phyloP scores from a whole-genome alignment of 1,140 invertebrate genomes.

The Caenorhabditis tropicalis region DNA sequence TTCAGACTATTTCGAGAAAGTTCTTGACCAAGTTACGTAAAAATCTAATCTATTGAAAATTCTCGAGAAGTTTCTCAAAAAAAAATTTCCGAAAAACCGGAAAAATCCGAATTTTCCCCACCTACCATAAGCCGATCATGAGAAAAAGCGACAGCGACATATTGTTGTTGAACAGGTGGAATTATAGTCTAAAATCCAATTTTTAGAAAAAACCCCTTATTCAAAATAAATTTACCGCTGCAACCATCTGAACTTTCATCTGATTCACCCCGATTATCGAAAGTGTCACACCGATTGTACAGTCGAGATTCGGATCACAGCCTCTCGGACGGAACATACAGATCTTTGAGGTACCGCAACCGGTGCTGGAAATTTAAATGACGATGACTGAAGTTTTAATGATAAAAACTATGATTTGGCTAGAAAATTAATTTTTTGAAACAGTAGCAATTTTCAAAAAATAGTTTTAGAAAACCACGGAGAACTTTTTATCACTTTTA shows the following conservation, averaged over 20 bases:
- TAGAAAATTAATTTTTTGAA: too few species aligned
- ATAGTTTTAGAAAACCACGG: too few species aligned
- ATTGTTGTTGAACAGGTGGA: constrained; percentile 61
- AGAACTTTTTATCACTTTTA: too few species aligned
- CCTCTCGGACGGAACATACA: constrained; percentile 65
- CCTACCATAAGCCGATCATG: constrained; percentile 60
- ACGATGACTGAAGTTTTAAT: too few species aligned
- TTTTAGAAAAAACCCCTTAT: neutral
- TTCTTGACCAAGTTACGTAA: too few species aligned
- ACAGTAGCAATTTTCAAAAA: too few species aligned
- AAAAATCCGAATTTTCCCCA: too few species aligned
- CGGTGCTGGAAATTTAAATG: constrained; percentile 44
- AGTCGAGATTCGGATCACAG: constrained; percentile 64
- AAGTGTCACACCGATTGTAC: constrained; percentile 64
- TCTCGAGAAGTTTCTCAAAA: too few species aligned
- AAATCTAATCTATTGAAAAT: too few species aligned
- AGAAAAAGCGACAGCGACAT: constrained; percentile 63
- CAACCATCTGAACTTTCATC: constrained; percentile 59
- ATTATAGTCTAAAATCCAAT: constrained; percentile 45
- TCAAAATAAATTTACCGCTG: neutral
- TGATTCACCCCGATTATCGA: constrained; percentile 58
- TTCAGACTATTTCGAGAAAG: too few species aligned
- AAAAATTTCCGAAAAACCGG: too few species aligned
- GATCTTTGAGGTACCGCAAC: constrained; percentile 63
- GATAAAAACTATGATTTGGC: too few species aligned